Base-by-base conservation (phyloP, 2,888 invertebrate species). In the Xanthia icteritia region DNA sequence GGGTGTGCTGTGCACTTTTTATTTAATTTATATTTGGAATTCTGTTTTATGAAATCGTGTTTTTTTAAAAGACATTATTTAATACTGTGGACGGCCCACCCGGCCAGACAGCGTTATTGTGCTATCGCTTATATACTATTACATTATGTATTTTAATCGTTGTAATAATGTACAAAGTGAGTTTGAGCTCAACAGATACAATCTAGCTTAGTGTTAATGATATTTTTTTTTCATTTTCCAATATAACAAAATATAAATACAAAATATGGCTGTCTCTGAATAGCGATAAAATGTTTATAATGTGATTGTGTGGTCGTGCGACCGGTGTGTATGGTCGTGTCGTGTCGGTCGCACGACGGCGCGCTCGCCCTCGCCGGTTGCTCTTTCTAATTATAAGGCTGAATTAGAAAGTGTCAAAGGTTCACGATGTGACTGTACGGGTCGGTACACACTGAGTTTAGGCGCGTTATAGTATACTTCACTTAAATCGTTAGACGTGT, bases 381-480 rank as follows among this genome's bases (percentile, higher is more conserved):
- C 93, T 93, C 95, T 96, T 96, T 96, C 96, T 96, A 95, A 96
- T 96, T 93, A 90, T 93, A 96, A 96, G 96, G 96, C 96, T 96
- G 96, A 94, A 94, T 96, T 96, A 95, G 96, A 95, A 96, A 96
- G 94, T 94, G 94, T 94, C 94, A 93, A 86, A 82, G 56, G 73
- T 81, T 61, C 63, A 69, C 23, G 15, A 42, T 75, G 86, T 89
- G 82, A 85, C 85, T 85, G 86, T 88, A 88, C 86, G 85, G 85
- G 87, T 87, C 76, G 77, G 80, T 85, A 89, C 89, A 90, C 90
- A 90, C 90, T 87, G 86, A 83, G 89, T 89, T 86, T 92, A 89
- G 88, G 13, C 76, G 81, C 81, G 87, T 88, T 83, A 79, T 89
- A 85, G 76, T 81, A 83, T 85, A 89, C 81, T 88, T 89, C 88